Percentiles rank a stretch among this genome's conserved stretches.
These are phyloP conservation scores for Philereme vetulata DNA, from an alignment of 2,888 invertebrate species.

Conservation along the genomic window DNA sequence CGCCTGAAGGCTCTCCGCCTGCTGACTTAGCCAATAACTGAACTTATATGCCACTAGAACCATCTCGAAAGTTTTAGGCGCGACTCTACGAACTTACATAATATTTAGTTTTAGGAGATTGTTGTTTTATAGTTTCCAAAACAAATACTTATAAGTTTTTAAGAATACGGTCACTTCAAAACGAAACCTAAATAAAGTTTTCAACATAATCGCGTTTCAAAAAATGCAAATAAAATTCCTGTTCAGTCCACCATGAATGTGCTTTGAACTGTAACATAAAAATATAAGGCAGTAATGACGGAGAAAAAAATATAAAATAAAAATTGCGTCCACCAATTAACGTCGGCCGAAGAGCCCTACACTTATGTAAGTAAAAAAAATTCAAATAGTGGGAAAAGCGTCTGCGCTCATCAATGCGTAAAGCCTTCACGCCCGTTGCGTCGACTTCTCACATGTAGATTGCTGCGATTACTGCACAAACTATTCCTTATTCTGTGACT, in stretches of 20 bases:
- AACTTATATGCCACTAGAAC: conserved; percentile 15
- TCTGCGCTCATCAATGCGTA: conserved; percentile 68
- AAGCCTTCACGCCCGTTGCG: conserved; percentile 74
- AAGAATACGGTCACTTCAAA: too few species aligned
- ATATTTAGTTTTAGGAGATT: too few species aligned
- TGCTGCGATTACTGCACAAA: conserved; percentile 64
- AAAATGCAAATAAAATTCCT: conserved; percentile 33
- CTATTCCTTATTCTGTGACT: conserved; percentile 10
- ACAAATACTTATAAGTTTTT: too few species aligned
- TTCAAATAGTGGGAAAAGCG: conserved; percentile 71
- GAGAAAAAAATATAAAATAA: conserved; percentile 32
- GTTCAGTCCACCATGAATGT: conserved; percentile 28
- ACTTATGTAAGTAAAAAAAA: conserved; percentile 61
- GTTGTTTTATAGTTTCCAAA: too few species aligned
- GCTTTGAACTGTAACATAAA: conserved; percentile 30
- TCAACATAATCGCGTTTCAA: conserved; percentile 10
- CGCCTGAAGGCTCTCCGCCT: conserved; percentile 40
- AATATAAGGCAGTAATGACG: conserved; percentile 26
- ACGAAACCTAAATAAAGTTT: neutral
- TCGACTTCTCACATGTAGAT: conserved; percentile 69
- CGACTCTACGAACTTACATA: too few species aligned
- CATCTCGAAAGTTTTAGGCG: conserved; percentile 19
- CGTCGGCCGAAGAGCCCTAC: conserved; percentile 45
- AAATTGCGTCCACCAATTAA: conserved; percentile 55
- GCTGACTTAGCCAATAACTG: conserved; percentile 28